Percentiles rank a stretch among this genome's conserved stretches.
Conservation (phyloP, 2,888 invertebrate genomes). For the Sinopyrophorus schimmeli region DNA sequence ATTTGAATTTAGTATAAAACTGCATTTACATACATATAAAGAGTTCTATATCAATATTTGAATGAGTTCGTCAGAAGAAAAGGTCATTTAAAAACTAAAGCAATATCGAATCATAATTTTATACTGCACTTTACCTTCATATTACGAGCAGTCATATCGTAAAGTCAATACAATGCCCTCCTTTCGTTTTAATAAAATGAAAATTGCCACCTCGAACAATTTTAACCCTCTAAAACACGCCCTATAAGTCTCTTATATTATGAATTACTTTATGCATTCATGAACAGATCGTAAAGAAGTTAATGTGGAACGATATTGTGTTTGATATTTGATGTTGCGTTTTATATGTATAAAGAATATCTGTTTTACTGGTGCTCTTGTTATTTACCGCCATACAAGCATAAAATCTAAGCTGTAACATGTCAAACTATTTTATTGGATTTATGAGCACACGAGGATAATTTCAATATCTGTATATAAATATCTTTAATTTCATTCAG, state of each 20-base stretch:
- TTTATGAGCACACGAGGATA: no score
- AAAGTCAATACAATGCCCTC: background rate
- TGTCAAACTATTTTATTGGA: no score
- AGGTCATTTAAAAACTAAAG: no score
- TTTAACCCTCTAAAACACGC: slow-evolving; percentile 5
- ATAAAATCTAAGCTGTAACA: no score
- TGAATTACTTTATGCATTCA: slow-evolving; percentile 6
- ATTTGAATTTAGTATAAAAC: no score
- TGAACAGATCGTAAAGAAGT: slow-evolving; percentile 7
- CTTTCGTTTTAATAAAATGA: slow-evolving; percentile 6
- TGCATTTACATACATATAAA: no score
- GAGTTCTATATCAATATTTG: no score
- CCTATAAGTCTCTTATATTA: background rate
- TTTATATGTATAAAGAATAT: slow-evolving; percentile 1
- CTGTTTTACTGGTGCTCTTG: background rate
- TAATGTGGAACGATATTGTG: background rate
- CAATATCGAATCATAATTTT: no score
- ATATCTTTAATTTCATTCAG: no score
- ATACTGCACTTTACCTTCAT: background rate
- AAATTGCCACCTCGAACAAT: slow-evolving; percentile 4
- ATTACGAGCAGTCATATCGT: slow-evolving; percentile 1
- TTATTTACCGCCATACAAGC: no score
- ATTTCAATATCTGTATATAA: no score
- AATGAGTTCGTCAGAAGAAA: no score
- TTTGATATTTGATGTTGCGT: slow-evolving; percentile 2